Evolutionary conservation across 2,888 invertebrate species (phyloP), one percentile per base, ranked within the genome.

Genomic region (Parasteatoda lunata): DNA sequence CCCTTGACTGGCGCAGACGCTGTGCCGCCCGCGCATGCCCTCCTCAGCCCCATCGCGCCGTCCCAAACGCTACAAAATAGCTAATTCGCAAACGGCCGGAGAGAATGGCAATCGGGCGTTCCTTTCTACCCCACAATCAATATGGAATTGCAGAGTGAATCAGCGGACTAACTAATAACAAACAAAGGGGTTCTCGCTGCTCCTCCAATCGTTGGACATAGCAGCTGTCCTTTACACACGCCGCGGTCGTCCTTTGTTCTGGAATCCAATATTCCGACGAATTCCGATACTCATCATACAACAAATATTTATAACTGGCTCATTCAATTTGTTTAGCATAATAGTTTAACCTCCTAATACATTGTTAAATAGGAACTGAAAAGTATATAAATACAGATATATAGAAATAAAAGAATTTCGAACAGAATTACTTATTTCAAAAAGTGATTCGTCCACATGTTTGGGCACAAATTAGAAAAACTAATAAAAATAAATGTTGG

Each of bases 71-170:
- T 73, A 80, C 80, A 73, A 73, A 73, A 73, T 73, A 80, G 80
- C 80, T 80, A 80, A 80, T 80, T 80, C 80, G 80, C 80, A 72
- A 80, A 66, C 83, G 71, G 54, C 65, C 83, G 45, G 15, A 15
- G 51, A n/a, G 75, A 54, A 59, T 59, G 54, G 47, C 75, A 59
- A 47, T 59, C 51, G 51, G 48, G 15, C 79, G 54, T 52, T 52
- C 70, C 59, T 30, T 71, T 71, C 49, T 51, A 59, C 52, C 73
- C 48, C 49, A 65, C 75, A 85, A 85, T 85, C 84, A 75, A 85
- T 85, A 85, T 73, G 75, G 73, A 79, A 79, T 76, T 70, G 75
- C 79, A 71, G 68, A 78, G 75, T 70, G 84, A 85, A 79, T 85
- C 75, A 68, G 84, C 84, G 68, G 84, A 69, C 70, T 47, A 77